Evolutionary conservation across 2,113 vertebrate species (phyloP).

Genomic region (Lepisosteus osseus): DNA sequence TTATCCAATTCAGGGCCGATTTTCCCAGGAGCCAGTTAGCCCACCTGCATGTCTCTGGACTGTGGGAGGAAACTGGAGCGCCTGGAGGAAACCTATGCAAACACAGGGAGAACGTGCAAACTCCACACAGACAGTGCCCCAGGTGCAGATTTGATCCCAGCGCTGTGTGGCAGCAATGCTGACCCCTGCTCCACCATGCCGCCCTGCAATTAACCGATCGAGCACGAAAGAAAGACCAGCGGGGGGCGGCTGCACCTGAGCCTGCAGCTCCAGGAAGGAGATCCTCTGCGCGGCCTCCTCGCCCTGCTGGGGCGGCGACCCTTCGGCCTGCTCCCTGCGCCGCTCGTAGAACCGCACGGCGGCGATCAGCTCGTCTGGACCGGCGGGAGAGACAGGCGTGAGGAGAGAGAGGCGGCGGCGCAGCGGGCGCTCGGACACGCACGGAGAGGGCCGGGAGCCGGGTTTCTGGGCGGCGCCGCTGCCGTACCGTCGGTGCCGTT

Average conservation of each 20-base stretch:
- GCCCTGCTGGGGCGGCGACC: conserved; percentile 35
- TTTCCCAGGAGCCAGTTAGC: no score
- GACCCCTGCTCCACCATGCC: no score
- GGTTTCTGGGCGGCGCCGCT: not conserved
- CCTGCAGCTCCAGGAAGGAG: conserved; percentile 67
- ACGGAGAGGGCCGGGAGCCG: no score
- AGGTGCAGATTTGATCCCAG: no score
- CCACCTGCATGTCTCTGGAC: no score
- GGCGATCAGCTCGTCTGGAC: conserved; percentile 58
- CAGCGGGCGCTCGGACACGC: not conserved
- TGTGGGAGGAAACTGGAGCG: no score
- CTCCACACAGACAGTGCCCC: not conserved
- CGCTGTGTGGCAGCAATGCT: no score
- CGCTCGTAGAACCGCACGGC: conserved; percentile 63
- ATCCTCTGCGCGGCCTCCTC: conserved; percentile 51
- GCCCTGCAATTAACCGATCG: conserved; percentile 1
- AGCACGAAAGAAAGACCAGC: not conserved
- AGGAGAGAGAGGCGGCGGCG: not conserved
- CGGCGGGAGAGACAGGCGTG: no score
- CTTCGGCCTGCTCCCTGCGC: conserved; percentile 43
- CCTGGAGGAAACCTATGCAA: no score
- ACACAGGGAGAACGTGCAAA: no score
- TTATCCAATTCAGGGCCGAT: no score
- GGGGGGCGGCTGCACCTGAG: conserved; percentile 51
- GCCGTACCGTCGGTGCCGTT: conserved; percentile 68